Evolutionary conservation across 2,113 vertebrate species (phyloP).

Genomic region (Gadus chalcogrammus): DNA sequence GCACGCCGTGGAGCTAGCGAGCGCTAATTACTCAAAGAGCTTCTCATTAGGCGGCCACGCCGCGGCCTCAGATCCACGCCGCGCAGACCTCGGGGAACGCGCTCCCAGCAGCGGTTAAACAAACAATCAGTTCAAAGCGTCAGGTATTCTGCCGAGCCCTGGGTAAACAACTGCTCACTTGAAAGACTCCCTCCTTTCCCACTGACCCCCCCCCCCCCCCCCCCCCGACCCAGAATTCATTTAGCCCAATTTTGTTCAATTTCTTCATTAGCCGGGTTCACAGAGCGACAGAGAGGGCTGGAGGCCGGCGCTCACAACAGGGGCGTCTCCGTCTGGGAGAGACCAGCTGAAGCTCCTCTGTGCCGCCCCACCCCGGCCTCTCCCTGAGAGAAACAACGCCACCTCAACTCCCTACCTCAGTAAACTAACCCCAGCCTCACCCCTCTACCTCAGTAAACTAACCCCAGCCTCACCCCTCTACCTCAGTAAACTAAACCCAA

Average conservation of each 20-base stretch:
- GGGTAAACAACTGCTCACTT: conserved; percentile 78
- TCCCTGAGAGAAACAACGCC: too few relatives aligned
- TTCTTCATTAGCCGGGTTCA: conserved; percentile 50
- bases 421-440: too few relatives aligned
- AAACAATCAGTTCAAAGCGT: conserved; percentile 79
- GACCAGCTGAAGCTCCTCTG: too few relatives aligned
- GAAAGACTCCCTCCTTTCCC: conserved; percentile 58
- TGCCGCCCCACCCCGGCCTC: too few relatives aligned
- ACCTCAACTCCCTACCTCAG: too few relatives aligned
- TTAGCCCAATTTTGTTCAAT: conserved; percentile 53
- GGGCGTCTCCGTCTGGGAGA: neutral
- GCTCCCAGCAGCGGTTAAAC: conserved; percentile 76
- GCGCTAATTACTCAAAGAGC: conserved; percentile 71
- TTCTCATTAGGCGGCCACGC: conserved; percentile 81
- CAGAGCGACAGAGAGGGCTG: conserved; percentile 49
- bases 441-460: too few relatives aligned
- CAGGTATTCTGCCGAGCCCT: conserved; percentile 68
- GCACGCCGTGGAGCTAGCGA: conserved; percentile 69
- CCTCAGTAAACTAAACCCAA: too few relatives aligned
- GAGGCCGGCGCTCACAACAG: neutral
- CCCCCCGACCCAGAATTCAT: conserved; percentile 57
- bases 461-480: too few relatives aligned
- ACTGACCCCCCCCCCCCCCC: conserved; percentile 33
- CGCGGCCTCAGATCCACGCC: conserved; percentile 78
- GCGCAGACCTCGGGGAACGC: conserved; percentile 74